Base-by-base conservation (phyloP, 2,113 vertebrate genomes). In the Callochromis pleurospilus region DNA sequence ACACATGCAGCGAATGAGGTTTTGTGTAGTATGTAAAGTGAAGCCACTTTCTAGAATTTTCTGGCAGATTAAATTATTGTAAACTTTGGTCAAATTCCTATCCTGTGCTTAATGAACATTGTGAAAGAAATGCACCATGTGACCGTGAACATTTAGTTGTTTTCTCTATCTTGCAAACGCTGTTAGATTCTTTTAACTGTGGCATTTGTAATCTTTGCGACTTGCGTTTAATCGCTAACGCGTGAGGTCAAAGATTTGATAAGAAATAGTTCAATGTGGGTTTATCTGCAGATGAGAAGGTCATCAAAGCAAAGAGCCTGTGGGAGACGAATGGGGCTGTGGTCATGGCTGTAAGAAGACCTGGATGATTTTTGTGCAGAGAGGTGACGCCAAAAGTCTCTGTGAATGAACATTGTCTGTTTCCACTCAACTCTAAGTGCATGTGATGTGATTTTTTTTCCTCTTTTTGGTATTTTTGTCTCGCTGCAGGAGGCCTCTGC, bases 291-390 rank as follows among this genome's bases (percentile, higher is more conserved):
- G 97, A 96, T 53, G 94, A 95, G 56, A 96, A 90, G 83, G 95
- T 95, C 36, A 97, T 99, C 90, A 98, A 98, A 94, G 98, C 98
- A 14, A 91, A 94, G 83, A 96, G 96, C 26, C 95, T 99, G 3
- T 99, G 99, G 99, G 95, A 96, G 84, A 95, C 86, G 26, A 97
- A 93, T 1, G 99, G 99, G 40, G 98, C 98, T 1, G 98, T 99
- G 92, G 94, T 99, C 89, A 97, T 99, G 98, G 98, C 97, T 4
- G 98, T 99, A 10, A 96, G 98, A 55, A 96, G 99, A 73, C 99
- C 99, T 75, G 99, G 99, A 96, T 99, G 99, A 95, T 99, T 98
- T 97, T 97, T 99, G 96, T 99, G 99, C 96, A 97, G 99, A 96
- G 98, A 99, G 98, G 98, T 99, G 94, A 88, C 2, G 3, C 5